Base-by-base conservation (phyloP, 2,797 vertebrate species). In the Gastrophryne carolinensis region DNA sequence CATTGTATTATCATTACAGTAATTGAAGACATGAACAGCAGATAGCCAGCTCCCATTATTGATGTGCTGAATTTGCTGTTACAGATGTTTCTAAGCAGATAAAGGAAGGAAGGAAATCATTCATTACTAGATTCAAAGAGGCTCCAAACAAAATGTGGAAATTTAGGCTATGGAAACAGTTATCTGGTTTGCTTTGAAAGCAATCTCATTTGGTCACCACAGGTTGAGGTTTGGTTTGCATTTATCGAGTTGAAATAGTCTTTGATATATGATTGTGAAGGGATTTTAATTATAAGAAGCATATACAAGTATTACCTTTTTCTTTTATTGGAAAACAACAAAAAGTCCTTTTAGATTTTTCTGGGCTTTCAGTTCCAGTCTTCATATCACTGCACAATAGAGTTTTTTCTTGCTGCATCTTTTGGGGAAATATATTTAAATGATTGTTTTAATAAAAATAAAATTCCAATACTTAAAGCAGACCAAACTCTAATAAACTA, bases 261-360 rank as follows among this genome's bases (percentile, higher is more conserved):
- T 89, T 89, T 87, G 88, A 89, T 89, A 88, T 87, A 84, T 88
- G 81, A 84, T 82, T 75, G 83, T 84, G 81, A 81, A 81, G 85
- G 83, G 86, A 68, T 54, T 68, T 35, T 35, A 34, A 29, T 35
- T 26, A 32, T 27, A 19, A 4, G 11, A 26, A 12, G 35, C 39
- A 54, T 54, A 12, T 2, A 39, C 15, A 85, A 87, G 84, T 82
- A 41, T 13, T n/a, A n/a, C n/a, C n/a, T n/a, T n/a, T n/a, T n/a
- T 39, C 11, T 41, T 41, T 41, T 5, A 41, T 41, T 17, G 15
- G 1, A n/a, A 8, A n/a, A n/a, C 15, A 41, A 41, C 5, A 41
- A 83, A 79, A 81, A n/a, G n/a, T n/a, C n/a, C n/a, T n/a, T n/a
- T n/a, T n/a, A n/a, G n/a, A n/a, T n/a, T n/a, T n/a, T n/a, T n/a